Base-by-base conservation (phyloP, 2,888 invertebrate genomes). In the Drosophila anomelani region DNA sequence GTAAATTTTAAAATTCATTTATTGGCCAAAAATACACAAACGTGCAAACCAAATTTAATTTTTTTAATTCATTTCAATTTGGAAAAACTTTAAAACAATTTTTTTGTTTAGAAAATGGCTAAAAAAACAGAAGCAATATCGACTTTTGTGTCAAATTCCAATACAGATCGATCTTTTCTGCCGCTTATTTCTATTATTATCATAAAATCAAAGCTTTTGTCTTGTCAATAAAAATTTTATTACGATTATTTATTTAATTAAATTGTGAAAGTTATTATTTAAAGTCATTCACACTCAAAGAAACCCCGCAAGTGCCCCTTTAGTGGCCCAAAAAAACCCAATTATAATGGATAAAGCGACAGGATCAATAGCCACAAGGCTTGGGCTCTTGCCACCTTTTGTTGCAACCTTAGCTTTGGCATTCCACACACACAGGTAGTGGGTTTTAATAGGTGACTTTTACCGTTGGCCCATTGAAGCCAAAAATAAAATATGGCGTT, bases 401-500 rank as follows among this genome's bases (percentile, higher is more conserved):
- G 34, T 15, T 53, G 51, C 51, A 51, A 20, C 51, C 34, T 34
- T 20, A 6, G 20, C 15, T 34, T 3, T 34, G 15, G 15, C 26
- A 59, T 17, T 20, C 13, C 23, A 4, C 44, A 9, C 44, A 9
- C n/a, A 9, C 39, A 38, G 57, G 10, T 10, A 8, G 7, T 29
- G 4, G 7, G 23, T 44, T 36, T 23, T 53, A 36, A 34, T 44
- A 44, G 60, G 61, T 61, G 61, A 61, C 61, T 61, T 43, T 61
- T 53, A 23, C 7, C 15, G 17, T 51, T 51, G 15, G 15, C 32
- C 15, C 53, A 53, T 36, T 61, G 34, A 60, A 17, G 43, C 61
- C 61, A 60, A 43, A 61, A 61, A 60, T 61, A 61, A 61, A 60
- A 41, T 34, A 66, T 66, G 36, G 43, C 49, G 39, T 66, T 44